phyloP scores from a whole-genome alignment of 2,888 invertebrate species.

The Hecatera dysodea region DNA sequence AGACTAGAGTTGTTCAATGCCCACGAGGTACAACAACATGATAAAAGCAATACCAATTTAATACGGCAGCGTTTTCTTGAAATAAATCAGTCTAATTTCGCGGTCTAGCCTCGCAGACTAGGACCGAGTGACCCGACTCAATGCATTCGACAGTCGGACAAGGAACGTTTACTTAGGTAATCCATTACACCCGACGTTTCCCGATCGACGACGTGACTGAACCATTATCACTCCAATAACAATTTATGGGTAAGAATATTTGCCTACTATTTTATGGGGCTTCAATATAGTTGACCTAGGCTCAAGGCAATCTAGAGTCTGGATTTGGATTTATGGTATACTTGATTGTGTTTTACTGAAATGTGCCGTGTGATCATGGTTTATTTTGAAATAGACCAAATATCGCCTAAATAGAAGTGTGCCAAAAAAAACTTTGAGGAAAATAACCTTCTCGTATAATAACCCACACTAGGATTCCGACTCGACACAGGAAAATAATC shows the following conservation, averaged over 20 bases:
- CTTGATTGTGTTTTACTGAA: neutral
- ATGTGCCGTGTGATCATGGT: neutral
- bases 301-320: neutral
- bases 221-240: conserved; percentile 56
- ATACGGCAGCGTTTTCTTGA: conserved; percentile 1
- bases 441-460: too few species aligned
- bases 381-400: neutral
- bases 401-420: neutral
- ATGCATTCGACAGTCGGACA: conserved; percentile 34
- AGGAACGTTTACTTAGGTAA: conserved; percentile 37
- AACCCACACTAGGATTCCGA: too few species aligned
- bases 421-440: neutral
- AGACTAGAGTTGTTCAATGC: too few species aligned
- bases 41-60: neutral
- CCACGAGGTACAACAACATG: too few species aligned
- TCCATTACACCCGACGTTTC: conserved; percentile 51
- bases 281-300: neutral
- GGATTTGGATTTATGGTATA: neutral
- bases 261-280: conserved; percentile 3
- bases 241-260: conserved; percentile 41
- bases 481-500: too few species aligned
- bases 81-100: conserved; percentile 19
- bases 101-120: neutral
- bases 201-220: conserved; percentile 50
- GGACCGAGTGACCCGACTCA: conserved; percentile 2